Base-by-base conservation (phyloP, 2,888 invertebrate genomes). In the Eupsilia transversa region DNA sequence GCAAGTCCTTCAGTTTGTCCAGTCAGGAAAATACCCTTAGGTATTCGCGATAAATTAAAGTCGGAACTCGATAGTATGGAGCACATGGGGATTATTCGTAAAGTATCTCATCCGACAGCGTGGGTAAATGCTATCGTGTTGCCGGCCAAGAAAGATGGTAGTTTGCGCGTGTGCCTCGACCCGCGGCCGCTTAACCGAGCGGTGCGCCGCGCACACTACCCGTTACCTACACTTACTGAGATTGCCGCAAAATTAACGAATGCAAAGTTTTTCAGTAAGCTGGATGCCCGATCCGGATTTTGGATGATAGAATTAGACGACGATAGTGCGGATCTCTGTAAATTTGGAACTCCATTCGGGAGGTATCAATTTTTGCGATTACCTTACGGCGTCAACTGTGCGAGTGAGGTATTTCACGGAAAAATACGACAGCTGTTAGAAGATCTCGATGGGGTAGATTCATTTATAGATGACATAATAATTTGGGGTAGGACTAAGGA, bases 41-140 rank as follows among this genome's bases (percentile, higher is more conserved):
- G 64, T 6, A 38, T 66, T 12, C 54, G 66, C 27, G 66, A 54
- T 38, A 27, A 38, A 38, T 38, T 66, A 38, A 38, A 1, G 23
- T n/a, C 10, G 10, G 54, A n/a, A n/a, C n/a, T n/a, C n/a, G n/a
- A 54, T 20, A 38, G 38, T n/a, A 66, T 38, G 20, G 35, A 66
- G 12, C 27, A 43, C 17, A 59, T 59, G 68, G n/a, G n/a, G n/a
- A 43, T 57, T 5, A 59, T 46, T n/a, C 17, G n/a, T 3, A 46
- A 69, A 20, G 35, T 69, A n/a, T 27, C 43, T 9, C 33, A 41
- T 20, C 66, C 41, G 10, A 67, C 66, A 14, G 38, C 38, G 12
- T 67, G 54, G 41, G 38, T 67, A 3, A 67, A 67, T 27, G 41
- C 59, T n/a, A 27, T 27, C 3, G 56, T 57, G 20, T 30, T 57